Conservation (phyloP, 2,797 vertebrate species). For the Eurystomus glaucurus region DNA sequence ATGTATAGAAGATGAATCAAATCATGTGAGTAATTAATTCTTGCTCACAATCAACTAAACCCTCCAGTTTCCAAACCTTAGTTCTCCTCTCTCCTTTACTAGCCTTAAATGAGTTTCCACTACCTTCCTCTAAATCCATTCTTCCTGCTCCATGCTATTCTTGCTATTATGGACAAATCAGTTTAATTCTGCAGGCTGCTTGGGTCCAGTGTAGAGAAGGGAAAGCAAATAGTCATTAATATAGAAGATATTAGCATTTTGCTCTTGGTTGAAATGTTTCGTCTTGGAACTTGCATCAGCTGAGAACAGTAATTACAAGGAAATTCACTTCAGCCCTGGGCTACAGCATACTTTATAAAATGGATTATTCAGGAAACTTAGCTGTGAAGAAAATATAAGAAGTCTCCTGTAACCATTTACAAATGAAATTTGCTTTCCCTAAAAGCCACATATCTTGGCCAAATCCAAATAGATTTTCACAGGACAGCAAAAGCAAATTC, state of each 20-base stretch:
- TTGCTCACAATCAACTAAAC: background rate
- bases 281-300: background rate
- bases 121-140: background rate
- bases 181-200: background rate
- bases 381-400: background rate
- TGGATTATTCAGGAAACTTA: background rate
- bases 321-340: slow-evolving; percentile 9
- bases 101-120: background rate
- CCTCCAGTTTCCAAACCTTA: background rate
- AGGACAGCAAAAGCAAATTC: slow-evolving; percentile 13
- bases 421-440: background rate
- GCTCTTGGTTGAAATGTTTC: background rate
- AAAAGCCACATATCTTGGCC: background rate
- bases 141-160: background rate
- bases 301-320: slow-evolving; percentile 12
- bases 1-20: background rate
- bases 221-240: background rate
- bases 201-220: background rate
- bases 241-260: background rate
- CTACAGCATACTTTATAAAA: background rate
- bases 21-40: background rate
- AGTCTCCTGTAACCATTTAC: background rate
- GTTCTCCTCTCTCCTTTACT: background rate
- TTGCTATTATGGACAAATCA: background rate
- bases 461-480: slow-evolving; percentile 22